These are phyloP conservation scores for Armadillidium nasatum DNA, from an alignment of 1,140 invertebrate genomes.

Conservation along the genomic window DNA sequence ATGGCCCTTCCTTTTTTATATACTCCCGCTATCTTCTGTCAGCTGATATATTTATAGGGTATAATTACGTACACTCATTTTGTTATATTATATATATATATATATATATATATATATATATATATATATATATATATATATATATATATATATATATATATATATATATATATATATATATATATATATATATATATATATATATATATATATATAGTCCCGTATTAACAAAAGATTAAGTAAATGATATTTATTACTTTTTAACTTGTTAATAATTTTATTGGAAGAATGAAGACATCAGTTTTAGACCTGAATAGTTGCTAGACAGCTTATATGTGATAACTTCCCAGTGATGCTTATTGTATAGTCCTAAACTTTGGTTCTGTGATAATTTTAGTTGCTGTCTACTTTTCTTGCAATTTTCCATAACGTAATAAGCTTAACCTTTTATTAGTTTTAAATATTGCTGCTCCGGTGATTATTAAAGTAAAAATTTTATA, in stretches of 20 bases:
- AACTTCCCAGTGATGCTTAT: constrained; percentile 42
- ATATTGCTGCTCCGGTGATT: constrained; percentile 26
- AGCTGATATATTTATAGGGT: constrained; percentile 1
- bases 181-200: background rate
- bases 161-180: constrained; percentile 10
- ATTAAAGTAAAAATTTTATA: constrained; percentile 21
- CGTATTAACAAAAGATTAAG: background rate
- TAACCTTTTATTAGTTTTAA: constrained; percentile 35
- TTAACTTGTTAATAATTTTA: background rate
- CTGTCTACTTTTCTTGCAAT: constrained; percentile 24
- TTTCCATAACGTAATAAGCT: constrained; percentile 31
- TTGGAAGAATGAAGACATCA: background rate
- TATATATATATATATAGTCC: background rate
- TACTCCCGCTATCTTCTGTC: constrained; percentile 5
- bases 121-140: constrained; percentile 14
- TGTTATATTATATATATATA: background rate
- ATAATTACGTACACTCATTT: background rate
- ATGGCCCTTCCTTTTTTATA: background rate
- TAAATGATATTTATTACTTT: background rate
- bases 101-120: constrained; percentile 6
- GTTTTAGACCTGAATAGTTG: background rate
- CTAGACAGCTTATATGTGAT: constrained; percentile 42
- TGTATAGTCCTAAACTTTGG: constrained; percentile 39
- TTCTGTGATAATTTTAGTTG: constrained; percentile 44
- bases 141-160: background rate